phyloP scores from a whole-genome alignment of 2,888 invertebrate genomes.

The Sinhomidia bicolor region DNA sequence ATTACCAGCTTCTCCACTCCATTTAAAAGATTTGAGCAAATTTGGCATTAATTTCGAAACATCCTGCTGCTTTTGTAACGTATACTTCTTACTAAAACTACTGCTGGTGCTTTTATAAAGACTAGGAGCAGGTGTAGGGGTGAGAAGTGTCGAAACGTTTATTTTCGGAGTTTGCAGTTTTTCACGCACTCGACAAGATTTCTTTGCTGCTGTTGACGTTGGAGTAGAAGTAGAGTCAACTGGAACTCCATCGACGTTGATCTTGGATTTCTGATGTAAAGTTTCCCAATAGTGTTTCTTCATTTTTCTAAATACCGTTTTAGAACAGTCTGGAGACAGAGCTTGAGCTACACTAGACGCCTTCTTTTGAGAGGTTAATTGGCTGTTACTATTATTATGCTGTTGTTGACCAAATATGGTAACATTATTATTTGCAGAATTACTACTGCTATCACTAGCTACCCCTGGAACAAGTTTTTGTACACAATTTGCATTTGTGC shows the following conservation, averaged over 20 bases:
- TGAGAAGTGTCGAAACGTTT: not conserved
- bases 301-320: not conserved
- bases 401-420: not conserved
- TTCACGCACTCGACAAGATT: not conserved
- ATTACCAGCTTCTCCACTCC: not conserved
- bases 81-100: not conserved
- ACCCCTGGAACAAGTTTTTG: not conserved
- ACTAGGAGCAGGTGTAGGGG: no score
- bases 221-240: not conserved
- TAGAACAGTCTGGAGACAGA: not conserved
- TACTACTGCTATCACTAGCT: not conserved
- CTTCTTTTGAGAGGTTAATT: no score
- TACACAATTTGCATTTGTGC: not conserved
- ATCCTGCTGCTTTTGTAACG: no score
- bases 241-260: not conserved
- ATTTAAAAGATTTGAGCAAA: not conserved
- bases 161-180: not conserved
- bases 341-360: no score
- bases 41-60: no score
- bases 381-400: no score
- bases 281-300: not conserved
- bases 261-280: not conserved
- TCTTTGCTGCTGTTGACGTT: not conserved
- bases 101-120: no score
- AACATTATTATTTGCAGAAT: no score